These are phyloP conservation scores for Sebastes diploproa DNA, from an alignment of 2,797 vertebrate genomes.

Conservation along the genomic window DNA sequence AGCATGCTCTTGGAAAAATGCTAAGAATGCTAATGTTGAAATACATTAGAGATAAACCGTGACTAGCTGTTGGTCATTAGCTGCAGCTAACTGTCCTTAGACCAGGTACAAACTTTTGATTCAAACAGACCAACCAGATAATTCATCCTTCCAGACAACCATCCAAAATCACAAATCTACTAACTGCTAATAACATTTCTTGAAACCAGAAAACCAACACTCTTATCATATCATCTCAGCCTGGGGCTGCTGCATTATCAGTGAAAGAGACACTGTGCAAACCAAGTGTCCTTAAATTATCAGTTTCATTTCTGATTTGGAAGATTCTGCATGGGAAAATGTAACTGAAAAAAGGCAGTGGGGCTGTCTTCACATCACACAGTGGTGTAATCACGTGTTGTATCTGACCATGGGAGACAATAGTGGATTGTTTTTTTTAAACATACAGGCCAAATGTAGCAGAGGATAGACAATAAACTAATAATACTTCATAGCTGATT, in stretches of 20 bases:
- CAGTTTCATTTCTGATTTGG: slow-evolving; percentile 1
- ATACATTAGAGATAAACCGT: background rate
- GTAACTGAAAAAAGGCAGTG: background rate
- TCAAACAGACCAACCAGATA: background rate
- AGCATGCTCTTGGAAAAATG: background rate
- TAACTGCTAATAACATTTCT: background rate
- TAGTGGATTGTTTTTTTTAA: background rate
- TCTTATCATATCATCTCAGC: background rate
- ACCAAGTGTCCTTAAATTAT: slow-evolving; percentile 7
- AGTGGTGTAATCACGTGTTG: background rate
- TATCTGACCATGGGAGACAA: background rate
- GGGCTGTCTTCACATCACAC: background rate
- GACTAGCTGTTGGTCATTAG: background rate
- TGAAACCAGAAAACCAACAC: background rate
- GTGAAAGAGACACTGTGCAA: background rate
- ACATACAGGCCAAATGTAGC: background rate
- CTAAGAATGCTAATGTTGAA: background rate
- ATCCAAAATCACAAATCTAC: background rate
- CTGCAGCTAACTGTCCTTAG: background rate
- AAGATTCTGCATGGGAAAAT: slow-evolving; percentile 5
- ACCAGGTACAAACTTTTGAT: background rate
- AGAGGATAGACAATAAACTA: background rate
- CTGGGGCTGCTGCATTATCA: background rate
- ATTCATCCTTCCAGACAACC: background rate
- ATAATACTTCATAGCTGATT: background rate